Evolutionary conservation across 2,797 vertebrate species (phyloP).

Genomic region (Cossypha niveicapilla): DNA sequence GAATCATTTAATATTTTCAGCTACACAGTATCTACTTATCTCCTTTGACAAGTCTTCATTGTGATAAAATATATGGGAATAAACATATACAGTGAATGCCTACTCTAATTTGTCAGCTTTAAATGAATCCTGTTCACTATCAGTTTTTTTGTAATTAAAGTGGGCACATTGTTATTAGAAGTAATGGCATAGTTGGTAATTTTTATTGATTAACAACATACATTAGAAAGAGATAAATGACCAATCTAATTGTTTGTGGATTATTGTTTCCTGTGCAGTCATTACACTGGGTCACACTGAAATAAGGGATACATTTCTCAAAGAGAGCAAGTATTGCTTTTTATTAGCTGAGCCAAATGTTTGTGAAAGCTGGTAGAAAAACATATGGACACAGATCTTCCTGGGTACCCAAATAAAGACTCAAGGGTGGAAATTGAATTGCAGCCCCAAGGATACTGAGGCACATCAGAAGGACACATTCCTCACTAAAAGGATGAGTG

Average conservation of each 20-base stretch:
- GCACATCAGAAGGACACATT: neutral
- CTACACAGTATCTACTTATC: neutral
- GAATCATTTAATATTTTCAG: neutral
- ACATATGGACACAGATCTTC: neutral
- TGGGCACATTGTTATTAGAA: slow-evolving; percentile 8
- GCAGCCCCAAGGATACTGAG: neutral
- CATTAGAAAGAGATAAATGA: slow-evolving; percentile 40
- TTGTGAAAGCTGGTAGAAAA: neutral
- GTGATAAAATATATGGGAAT: slow-evolving; percentile 13
- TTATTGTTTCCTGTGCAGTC: slow-evolving; percentile 16
- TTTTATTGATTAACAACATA: slow-evolving; percentile 55
- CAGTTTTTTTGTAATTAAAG: slow-evolving; percentile 30
- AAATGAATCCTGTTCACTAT: neutral
- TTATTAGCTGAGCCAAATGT: neutral
- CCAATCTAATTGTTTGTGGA: slow-evolving; percentile 6
- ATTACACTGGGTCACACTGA: neutral
- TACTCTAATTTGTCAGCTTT: slow-evolving; percentile 2
- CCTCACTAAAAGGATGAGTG: neutral
- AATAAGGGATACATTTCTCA: neutral
- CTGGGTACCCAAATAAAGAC: neutral
- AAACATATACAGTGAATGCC: neutral
- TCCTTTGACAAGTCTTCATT: neutral
- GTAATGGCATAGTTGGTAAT: slow-evolving; percentile 21
- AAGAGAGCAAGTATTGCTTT: neutral
- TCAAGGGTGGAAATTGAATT: neutral